A percentile compares a stretch with the other conserved stretches of the same genome.
Evolutionary conservation across 30 jellyfish, hydroid and myxozoan genomes (phyloP).

Genomic region (Hydractinia symbiolongicarpus): DNA sequence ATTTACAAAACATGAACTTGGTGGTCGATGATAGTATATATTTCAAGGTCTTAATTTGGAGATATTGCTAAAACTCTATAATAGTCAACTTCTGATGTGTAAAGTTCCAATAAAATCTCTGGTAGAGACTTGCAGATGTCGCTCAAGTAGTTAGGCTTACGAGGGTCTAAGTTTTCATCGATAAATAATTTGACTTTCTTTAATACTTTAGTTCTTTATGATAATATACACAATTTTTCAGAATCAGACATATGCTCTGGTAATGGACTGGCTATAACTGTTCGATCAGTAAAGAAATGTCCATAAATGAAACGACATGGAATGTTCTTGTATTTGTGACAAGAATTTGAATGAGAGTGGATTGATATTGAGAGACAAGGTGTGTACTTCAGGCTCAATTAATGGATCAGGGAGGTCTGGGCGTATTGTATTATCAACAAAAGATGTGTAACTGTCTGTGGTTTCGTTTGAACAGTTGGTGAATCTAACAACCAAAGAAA

Average conservation of each 20-base stretch:
- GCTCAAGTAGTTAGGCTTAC: background rate
- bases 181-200: background rate
- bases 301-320: constrained; percentile 14
- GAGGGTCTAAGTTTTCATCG: constrained; percentile 2
- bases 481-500: background rate
- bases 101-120: background rate
- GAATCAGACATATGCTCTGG: background rate
- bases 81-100: background rate
- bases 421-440: background rate
- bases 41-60: background rate
- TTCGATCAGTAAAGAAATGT: constrained; percentile 2
- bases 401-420: constrained; percentile 16
- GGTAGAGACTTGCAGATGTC: background rate
- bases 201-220: background rate
- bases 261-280: constrained; percentile 8
- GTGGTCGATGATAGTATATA: background rate
- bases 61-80: background rate
- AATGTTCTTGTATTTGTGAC: constrained; percentile 20
- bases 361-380: constrained; percentile 22
- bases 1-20: no score
- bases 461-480: background rate
- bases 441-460: background rate
- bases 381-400: background rate
- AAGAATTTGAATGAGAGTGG: constrained; percentile 26
- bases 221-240: background rate